Base-by-base conservation (phyloP, 1,140 invertebrate species). In the Phocides pigmalion region DNA sequence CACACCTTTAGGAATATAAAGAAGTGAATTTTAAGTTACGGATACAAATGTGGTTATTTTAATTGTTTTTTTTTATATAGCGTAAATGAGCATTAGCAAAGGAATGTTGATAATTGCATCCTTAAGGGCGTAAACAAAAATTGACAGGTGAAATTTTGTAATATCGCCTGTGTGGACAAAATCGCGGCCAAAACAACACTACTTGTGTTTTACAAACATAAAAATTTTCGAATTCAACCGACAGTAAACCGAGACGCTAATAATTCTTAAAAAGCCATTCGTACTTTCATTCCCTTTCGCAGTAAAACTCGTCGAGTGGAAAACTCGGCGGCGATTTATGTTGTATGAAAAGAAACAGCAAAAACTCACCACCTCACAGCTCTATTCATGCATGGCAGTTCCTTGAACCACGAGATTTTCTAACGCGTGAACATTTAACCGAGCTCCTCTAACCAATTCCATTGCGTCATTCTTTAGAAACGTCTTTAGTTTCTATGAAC, bases 191-290 rank as follows among this genome's bases (percentile, higher is more conserved):
- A n/a, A n/a, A n/a, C n/a, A n/a, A n/a, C n/a, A n/a, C n/a, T n/a
- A n/a, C n/a, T n/a, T n/a, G n/a, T n/a, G n/a, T n/a, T n/a, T n/a
- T n/a, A n/a, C 25, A n/a, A 51, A 66, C 66, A 65, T 61, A 69
- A 65, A 68, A 64, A 72, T 68, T 44, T 68, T 72, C 62, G 58
- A 54, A 64, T 44, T 35, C 32, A 66, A 56, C 58, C 9, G n/a
- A 35, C 4, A 35, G 35, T 20, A 65, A 41, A 68, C 61, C 71
- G 62, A 62, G 56, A 73, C 62, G 64, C 56, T 70, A 73, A 73
- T 73, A 73, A 73, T 70, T 73, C 61, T 70, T 68, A 62, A 70
- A 72, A 72, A 66, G 68, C 62, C 64, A 58, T 73, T 66, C 46
- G 35, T 54, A 41, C 35, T 59, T 65, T 62, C 71, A 54, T 59